These are phyloP conservation scores for Istiophorus platypterus DNA, from an alignment of 2,113 vertebrate genomes.

Conservation along the genomic window DNA sequence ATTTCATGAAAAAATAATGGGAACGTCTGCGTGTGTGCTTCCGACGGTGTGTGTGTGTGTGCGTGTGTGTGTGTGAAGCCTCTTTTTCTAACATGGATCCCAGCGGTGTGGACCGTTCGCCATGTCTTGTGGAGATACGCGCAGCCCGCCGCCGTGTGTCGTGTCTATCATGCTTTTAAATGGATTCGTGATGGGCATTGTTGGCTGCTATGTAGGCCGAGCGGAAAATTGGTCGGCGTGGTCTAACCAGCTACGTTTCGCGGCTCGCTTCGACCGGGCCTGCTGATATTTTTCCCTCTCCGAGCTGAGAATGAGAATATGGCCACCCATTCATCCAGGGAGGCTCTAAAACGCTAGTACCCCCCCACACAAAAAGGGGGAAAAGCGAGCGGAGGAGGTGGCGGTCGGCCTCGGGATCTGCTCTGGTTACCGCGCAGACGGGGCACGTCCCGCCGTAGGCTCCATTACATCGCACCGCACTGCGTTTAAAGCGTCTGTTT, in stretches of 20 bases:
- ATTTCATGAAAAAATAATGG: constrained; percentile 76
- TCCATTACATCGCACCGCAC: not conserved
- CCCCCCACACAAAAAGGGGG: constrained; percentile 35
- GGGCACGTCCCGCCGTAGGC: not conserved
- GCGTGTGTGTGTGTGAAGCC: constrained; percentile 46
- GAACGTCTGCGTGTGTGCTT: constrained; percentile 18
- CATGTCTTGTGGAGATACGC: constrained; percentile 58
- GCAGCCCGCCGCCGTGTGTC: constrained; percentile 61
- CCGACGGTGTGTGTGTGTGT: constrained; percentile 31
- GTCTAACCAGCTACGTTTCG: constrained; percentile 44
- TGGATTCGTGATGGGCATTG: constrained; percentile 50
- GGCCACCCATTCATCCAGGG: constrained; percentile 85
- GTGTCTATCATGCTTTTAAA: constrained; percentile 39
- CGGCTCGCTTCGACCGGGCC: constrained; percentile 32
- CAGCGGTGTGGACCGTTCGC: constrained; percentile 70
- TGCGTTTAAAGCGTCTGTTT: not conserved
- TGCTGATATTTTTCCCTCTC: constrained; percentile 36
- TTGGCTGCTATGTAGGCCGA: constrained; percentile 54
- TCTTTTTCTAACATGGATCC: constrained; percentile 75
- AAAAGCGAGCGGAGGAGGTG: constrained; percentile 45
- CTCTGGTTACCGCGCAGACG: constrained; percentile 70
- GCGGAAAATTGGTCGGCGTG: constrained; percentile 48
- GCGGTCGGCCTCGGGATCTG: constrained; percentile 69
- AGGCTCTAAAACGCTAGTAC: constrained; percentile 65
- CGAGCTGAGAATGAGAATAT: constrained; percentile 76